Percentiles rank a stretch among this genome's conserved stretches.
phyloP scores from a whole-genome alignment of 2,797 vertebrate genomes.

The Rousettus madagascariensis region DNA sequence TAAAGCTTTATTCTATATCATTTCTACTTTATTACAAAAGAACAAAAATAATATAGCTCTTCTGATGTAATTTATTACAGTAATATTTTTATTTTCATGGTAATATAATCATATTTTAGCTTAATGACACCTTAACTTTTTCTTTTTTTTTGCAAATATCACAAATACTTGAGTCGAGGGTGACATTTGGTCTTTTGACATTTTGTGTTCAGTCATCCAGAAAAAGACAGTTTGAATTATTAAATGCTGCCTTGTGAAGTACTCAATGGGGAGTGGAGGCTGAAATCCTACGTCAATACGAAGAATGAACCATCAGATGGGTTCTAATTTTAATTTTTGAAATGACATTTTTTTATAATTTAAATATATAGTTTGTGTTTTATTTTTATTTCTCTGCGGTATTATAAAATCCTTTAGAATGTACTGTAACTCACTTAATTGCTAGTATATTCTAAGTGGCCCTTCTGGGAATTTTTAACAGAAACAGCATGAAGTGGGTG shows the following conservation, averaged over 20 bases:
- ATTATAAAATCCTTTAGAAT: conserved; percentile 1
- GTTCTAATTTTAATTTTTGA: conserved; percentile 75
- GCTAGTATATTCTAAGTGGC: neutral
- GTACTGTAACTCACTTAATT: neutral
- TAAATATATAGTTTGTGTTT: conserved; percentile 73
- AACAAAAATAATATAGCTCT: neutral
- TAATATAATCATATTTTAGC: conserved; percentile 12
- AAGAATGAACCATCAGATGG: conserved; percentile 60
- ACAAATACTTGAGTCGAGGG: conserved; percentile 8
- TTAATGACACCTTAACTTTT: neutral
- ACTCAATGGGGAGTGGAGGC: conserved; percentile 62
- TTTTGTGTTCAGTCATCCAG: conserved; percentile 36
- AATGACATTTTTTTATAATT: conserved; percentile 79
- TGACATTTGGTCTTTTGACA: conserved; percentile 55
- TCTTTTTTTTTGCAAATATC: conserved; percentile 39
- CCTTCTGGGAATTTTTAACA: conserved; percentile 62
- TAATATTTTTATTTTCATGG: conserved; percentile 22
- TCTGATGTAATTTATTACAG: neutral
- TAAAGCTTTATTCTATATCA: neutral
- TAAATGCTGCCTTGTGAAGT: conserved; percentile 73
- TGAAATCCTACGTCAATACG: conserved; percentile 71
- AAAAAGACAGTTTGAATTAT: neutral
- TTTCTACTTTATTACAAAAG: neutral
- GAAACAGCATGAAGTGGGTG: conserved; percentile 61
- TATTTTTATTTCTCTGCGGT: conserved; percentile 45